phyloP scores from a whole-genome alignment of 2,888 invertebrate genomes.

The Chrysina gloriosa region DNA sequence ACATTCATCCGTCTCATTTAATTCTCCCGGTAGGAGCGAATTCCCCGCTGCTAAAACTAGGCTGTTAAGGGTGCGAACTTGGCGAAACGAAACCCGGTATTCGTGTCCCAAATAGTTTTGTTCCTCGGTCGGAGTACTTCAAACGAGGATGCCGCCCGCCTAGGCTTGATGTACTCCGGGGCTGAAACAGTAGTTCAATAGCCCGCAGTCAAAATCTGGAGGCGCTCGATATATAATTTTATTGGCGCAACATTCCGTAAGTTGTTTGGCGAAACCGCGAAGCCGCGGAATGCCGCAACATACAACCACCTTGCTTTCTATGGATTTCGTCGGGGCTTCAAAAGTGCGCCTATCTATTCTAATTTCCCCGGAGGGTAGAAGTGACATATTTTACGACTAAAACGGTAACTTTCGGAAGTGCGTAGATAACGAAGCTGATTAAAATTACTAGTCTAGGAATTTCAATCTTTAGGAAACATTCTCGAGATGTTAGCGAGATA shows the following conservation, averaged over 20 bases:
- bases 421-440: neutral
- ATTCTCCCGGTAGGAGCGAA: slow-evolving; percentile 22
- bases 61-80: slow-evolving; percentile 29
- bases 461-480: neutral
- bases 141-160: slow-evolving; percentile 17
- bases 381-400: slow-evolving; percentile 10
- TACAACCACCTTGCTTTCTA: slow-evolving; percentile 1
- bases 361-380: slow-evolving; percentile 13
- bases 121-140: slow-evolving; percentile 12
- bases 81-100: slow-evolving; percentile 27
- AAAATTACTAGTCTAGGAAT: neutral
- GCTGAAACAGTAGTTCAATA: slow-evolving; percentile 11
- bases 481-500: no score
- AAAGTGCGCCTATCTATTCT: slow-evolving; percentile 10
- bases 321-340: slow-evolving; percentile 9
- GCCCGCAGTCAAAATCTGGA: slow-evolving; percentile 22
- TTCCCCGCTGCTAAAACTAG: slow-evolving; percentile 25
- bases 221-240: slow-evolving; percentile 28
- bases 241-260: slow-evolving; percentile 29
- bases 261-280: slow-evolving; percentile 29
- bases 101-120: slow-evolving; percentile 32
- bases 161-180: slow-evolving; percentile 4
- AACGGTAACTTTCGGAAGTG: neutral
- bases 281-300: slow-evolving; percentile 28
- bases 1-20: slow-evolving; percentile 37